phyloP scores from a whole-genome alignment of 2,797 vertebrate species.

The Cryptoprocta ferox region DNA sequence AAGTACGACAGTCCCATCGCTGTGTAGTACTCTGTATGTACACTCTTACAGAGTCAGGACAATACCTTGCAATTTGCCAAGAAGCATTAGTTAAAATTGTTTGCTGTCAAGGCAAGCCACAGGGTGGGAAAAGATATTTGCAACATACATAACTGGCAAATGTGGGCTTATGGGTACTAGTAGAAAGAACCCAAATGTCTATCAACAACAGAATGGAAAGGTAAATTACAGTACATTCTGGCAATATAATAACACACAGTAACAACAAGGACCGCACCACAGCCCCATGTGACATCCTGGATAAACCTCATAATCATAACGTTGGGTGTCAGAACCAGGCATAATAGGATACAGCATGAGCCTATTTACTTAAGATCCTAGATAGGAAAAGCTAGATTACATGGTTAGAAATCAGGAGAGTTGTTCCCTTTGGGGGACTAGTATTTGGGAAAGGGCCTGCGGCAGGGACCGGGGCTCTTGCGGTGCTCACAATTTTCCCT shows the following conservation, averaged over 20 bases:
- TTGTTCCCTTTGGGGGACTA: neutral
- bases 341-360: neutral
- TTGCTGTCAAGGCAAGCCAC: neutral
- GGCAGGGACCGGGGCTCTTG: rapidly evolving
- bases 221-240: neutral
- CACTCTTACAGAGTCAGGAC: neutral
- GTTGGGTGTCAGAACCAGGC: neutral
- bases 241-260: neutral
- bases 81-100: neutral
- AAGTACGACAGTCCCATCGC: neutral
- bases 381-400: neutral
- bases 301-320: neutral
- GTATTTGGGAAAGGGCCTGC: neutral
- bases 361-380: neutral
- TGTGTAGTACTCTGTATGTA: neutral
- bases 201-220: neutral
- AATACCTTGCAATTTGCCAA: neutral
- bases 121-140: neutral
- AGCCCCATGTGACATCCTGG: neutral
- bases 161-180: neutral
- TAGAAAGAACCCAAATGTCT: neutral
- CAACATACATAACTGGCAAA: neutral
- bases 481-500: neutral
- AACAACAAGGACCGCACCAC: neutral
- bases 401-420: neutral